Evolutionary conservation across 2,797 vertebrate species (phyloP).

Genomic region (Neomorphus geoffroyi): DNA sequence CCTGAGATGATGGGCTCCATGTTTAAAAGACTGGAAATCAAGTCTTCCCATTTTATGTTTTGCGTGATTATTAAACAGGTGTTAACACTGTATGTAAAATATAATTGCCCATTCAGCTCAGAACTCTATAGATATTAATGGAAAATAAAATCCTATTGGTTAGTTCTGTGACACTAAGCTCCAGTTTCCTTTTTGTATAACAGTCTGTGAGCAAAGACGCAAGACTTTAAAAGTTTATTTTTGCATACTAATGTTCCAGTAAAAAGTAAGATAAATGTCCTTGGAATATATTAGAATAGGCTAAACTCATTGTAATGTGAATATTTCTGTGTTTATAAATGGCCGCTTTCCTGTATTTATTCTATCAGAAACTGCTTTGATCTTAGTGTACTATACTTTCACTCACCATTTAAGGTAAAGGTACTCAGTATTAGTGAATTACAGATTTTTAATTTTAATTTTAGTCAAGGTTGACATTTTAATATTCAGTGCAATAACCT

Average conservation of each 20-base stretch:
- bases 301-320: background rate
- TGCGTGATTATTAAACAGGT: background rate
- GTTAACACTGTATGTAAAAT: background rate
- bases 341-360: background rate
- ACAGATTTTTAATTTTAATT: background rate
- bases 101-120: background rate
- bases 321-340: background rate
- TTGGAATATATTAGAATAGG: background rate
- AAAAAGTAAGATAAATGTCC: background rate
- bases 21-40: background rate
- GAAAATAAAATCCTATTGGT: background rate
- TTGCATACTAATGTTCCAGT: background rate
- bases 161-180: background rate
- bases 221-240: background rate
- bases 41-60: background rate
- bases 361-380: background rate
- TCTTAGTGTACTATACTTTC: background rate
- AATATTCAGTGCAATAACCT: background rate
- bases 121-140: background rate
- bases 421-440: background rate
- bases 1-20: background rate
- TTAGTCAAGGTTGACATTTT: background rate
- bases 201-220: background rate
- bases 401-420: background rate
- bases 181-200: background rate